These are phyloP conservation scores for Labeo calbasu DNA, from an alignment of 2,797 vertebrate genomes.

Conservation along the genomic window DNA sequence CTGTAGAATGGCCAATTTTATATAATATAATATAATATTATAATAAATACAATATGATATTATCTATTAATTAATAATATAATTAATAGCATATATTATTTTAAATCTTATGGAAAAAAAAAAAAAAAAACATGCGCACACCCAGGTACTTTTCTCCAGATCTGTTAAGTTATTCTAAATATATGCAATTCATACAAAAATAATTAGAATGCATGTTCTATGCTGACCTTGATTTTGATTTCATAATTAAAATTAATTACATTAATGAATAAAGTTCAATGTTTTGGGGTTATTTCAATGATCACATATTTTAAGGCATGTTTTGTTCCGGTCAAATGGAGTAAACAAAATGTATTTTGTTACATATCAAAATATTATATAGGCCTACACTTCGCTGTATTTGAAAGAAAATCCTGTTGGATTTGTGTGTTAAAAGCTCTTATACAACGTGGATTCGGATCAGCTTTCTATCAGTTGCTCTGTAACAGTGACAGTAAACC, in stretches of 20 bases:
- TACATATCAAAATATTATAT: background rate
- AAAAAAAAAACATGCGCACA: background rate
- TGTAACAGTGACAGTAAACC: slow-evolving; percentile 25
- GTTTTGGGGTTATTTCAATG: background rate
- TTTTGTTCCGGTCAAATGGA: background rate
- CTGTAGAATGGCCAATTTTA: too few species aligned
- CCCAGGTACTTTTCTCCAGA: background rate
- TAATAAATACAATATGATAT: too few species aligned
- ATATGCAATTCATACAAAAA: background rate
- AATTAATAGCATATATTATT: background rate
- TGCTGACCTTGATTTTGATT: background rate
- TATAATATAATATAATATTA: too few species aligned
- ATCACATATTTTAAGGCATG: background rate
- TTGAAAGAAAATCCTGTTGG: background rate
- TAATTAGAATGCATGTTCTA: background rate
- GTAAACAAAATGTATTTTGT: too few species aligned
- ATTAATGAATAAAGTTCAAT: too few species aligned
- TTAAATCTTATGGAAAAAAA: background rate
- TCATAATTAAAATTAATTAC: background rate
- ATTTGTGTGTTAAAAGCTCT: background rate
- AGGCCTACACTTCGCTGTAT: background rate
- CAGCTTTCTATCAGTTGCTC: background rate
- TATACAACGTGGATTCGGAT: background rate
- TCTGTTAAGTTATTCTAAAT: background rate
- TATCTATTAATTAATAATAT: too few species aligned